Percentiles rank a stretch among this genome's conserved stretches.
phyloP scores from a whole-genome alignment of 2,888 invertebrate genomes.

The Linnaemya tessellans region DNA sequence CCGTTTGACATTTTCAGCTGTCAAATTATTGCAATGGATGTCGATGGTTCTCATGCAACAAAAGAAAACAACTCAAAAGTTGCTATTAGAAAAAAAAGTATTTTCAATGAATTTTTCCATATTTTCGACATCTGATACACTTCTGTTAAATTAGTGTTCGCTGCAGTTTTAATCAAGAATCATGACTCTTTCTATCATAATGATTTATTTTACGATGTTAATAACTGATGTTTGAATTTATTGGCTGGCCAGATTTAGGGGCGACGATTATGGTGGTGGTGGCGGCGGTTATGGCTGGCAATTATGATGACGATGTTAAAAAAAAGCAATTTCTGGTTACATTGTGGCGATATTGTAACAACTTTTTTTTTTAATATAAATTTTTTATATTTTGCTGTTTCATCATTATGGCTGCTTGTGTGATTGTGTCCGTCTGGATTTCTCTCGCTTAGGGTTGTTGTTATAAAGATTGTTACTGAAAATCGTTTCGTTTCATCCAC shows the following conservation, averaged over 20 bases:
- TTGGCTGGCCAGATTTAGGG: neutral
- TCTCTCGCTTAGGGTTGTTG: neutral
- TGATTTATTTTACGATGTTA: conserved; percentile 3
- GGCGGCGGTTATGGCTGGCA: conserved; percentile 5
- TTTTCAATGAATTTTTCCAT: neutral
- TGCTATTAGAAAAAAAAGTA: no score
- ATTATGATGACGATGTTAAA: conserved; percentile 46
- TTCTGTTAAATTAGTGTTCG: neutral
- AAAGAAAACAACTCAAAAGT: no score
- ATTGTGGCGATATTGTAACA: conserved; percentile 22
- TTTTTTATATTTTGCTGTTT: conserved; percentile 55
- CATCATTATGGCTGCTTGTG: conserved; percentile 63
- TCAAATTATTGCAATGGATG: no score
- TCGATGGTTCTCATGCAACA: no score
- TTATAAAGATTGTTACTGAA: conserved; percentile 1
- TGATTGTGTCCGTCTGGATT: neutral
- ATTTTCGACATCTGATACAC: no score
- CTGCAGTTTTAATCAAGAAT: conserved; percentile 42
- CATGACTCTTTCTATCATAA: neutral
- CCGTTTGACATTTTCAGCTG: no score
- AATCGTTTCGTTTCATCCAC: conserved; percentile 52
- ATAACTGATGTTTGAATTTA: conserved; percentile 24
- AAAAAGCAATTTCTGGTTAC: conserved; percentile 7
- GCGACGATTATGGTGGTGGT: neutral
- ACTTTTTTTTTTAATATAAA: neutral